Evolutionary conservation across 2,888 invertebrate genomes (phyloP), one percentile per base, ranked within the genome.

Genomic region (Apamea sordens): DNA sequence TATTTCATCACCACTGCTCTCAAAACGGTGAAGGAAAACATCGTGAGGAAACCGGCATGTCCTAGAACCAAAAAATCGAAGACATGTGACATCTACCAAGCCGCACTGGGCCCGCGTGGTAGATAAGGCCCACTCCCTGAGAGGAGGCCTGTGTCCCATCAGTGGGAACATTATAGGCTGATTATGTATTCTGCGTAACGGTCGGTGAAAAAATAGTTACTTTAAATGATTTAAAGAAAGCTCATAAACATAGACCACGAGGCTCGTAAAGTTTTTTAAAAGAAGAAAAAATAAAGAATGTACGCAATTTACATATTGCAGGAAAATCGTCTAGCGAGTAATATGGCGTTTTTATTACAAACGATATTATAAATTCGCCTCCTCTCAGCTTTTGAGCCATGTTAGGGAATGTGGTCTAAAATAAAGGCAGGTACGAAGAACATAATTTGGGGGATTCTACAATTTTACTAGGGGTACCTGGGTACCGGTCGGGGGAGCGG

Each of bases 241-340:
- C 18, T 41, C 24, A 61, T 65, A 73, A 70, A 70, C 32, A 47
- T 47, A 70, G 36, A 72, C 32, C 28, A 69, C 41, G 2, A 24
- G 65, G 21, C 11, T 85, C 69, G 36, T 81, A 85, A 85, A 73
- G 24, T 73, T 59, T 59, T 64, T n/a, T 80, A 73, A 64, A 80
- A 80, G 56, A 63, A 79, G 10, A 32, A 67, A 1, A 73, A 82
- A 67, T 41, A 77, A 86, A 67, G 44, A 70, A 73, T 71, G 53
- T 61, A 44, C 63, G 53, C 53, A 74, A 67, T 83, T 77, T 59
- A 24, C 71, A 59, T 73, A 77, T 83, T 68, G 53, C 63, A 83
- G 53, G 59, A 77, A 83, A 74, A 77, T 73, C n/a, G 53, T 65
- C 53, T 83, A 47, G 41, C 59, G 18, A 63, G 59, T 56, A 47